Base-by-base conservation (phyloP, 1,140 invertebrate species). In the Diploscapter pachys region DNA sequence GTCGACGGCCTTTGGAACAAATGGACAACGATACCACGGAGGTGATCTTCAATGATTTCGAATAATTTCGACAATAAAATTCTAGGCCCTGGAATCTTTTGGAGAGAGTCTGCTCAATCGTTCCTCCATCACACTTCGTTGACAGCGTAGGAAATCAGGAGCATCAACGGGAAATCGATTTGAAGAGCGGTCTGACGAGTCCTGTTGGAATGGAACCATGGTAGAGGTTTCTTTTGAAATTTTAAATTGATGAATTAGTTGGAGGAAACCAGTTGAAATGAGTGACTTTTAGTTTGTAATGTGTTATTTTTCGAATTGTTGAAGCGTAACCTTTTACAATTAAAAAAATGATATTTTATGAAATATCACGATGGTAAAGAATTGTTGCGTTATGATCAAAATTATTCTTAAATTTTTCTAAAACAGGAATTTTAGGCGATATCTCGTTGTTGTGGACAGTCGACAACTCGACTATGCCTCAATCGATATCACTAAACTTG, bases 1-100 rank as follows among this genome's bases (percentile, higher is more conserved):
- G 77, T 78, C 5, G 77, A 78, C 49, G 70, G 70, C 57, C 49
- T 78, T 5, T 78, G 77, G 77, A 78, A 78, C 52, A 72, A 79
- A 64, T 78, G 77, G 77, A 62, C 71, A 4, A 73, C 77, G n/a
- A 64, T 78, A 8, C 63, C 68, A 50, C 11, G 75, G 50, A 63
- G 72, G 71, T 72, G 31, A 5, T 9, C 69, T 67, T 9, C 9
- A 65, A 65, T 9, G 9, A 65, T 65, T 65, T 68, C 5, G 13
- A 5, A 51, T 8, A 68, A 6, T 6, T 67, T 68, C 63, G 31
- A 13, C 6, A 64, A 64, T 8, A 64, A 48, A 31, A 31, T 3
- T 55, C 57, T 50, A 76, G 75, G 13, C 73, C 67, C 13, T 78
- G 77, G 77, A 78, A 77, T 59, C 48, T 78, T 31, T 66, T 78